Evolutionary conservation across 2,113 vertebrate species (phyloP), one percentile per base, ranked within the genome.

Genomic region (Grammomys dolichurus): DNA sequence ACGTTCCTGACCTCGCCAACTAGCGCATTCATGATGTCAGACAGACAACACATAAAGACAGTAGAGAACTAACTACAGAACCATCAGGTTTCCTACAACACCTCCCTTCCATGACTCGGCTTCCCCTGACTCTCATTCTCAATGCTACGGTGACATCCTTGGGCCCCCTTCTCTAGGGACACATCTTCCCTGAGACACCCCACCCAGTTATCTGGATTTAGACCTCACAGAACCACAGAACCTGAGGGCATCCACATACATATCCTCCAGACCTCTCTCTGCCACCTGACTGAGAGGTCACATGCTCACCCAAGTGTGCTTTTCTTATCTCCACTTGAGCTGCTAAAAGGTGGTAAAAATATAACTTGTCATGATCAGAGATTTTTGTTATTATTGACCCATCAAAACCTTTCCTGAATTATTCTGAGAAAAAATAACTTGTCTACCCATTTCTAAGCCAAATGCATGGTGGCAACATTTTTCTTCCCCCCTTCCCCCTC

Each of bases 1-100:
- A 90, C 36, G 46, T 92, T 58, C 56, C 94, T 85, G 43, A 89
- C 54, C 51, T 63, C 70, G 65, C 14, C 86, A 96, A 3, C 58
- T 76, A 82, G 14, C 26, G 5, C 58, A 46, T 28, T 77, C 82
- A 54, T 33, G 48, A 75, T 77, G 72, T 51, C 85, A 87, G 82
- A 78, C 10, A 10, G 82, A 78, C 10, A 10, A 24, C 77, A 75
- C 16, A 40, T 40, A 91, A 67, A 85, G 31, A 48, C 14, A 76
- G 4, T 31, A 69, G 82, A 67, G 46, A 6, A 1, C 9, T 89
- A n/a, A 24, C 43, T n/a, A 7, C 67, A 75, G 81, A 56, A 46
- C 24, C 73, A 51, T 20, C 22, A 36, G 5, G 63, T 48, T 12
- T 33, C 63, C 58, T 13, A 65, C 67, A 67, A 11, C 43, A 48